Evolutionary conservation across 2,888 invertebrate species (phyloP), one percentile per base, ranked within the genome.

Genomic region (Eupithecia vulgata): DNA sequence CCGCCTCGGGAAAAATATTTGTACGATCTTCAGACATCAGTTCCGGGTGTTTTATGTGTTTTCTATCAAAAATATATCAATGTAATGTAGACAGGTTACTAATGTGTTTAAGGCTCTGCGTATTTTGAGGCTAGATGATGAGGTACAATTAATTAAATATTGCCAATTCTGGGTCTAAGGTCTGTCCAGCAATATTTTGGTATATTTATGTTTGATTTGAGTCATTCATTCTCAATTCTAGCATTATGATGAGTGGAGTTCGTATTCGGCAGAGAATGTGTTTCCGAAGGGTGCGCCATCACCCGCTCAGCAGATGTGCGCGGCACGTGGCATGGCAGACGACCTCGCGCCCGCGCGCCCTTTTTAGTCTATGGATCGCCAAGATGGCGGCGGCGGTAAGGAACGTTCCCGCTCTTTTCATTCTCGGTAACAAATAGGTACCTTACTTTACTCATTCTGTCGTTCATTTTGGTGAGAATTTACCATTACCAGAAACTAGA

Each of bases 321-420:
- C 80, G 82, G 87, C 90, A 90, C 90, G 90, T 89, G 90, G 87
- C 89, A 79, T 37, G 7, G 45, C 42, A 45, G 71, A 78, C 77
- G 71, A 78, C 77, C 81, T 75, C 81, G 75, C 84, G 83, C 80
- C 80, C 88, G 34, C 61, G 57, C 52, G 34, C 25, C 66, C 42
- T 48, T 45, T 59, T 40, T 68, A 71, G 34, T 70, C 75, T 75
- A 70, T 73, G 72, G 65, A 65, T 34, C 73, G 89, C 88, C 82
- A 82, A 85, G 80, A 92, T 91, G 92, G 91, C 91, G 84, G 80
- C 83, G 84, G 80, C 83, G 77, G 48, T 71, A 83, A 88, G 89
- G 87, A 88, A 87, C 88, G 89, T 92, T 91, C 92, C 92, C 91
- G 92, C 91, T 89, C 89, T 91, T 91, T 91, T 89, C 81, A 82